Evolutionary conservation across 2,113 vertebrate genomes (phyloP).

Genomic region (Lophius piscatorius): DNA sequence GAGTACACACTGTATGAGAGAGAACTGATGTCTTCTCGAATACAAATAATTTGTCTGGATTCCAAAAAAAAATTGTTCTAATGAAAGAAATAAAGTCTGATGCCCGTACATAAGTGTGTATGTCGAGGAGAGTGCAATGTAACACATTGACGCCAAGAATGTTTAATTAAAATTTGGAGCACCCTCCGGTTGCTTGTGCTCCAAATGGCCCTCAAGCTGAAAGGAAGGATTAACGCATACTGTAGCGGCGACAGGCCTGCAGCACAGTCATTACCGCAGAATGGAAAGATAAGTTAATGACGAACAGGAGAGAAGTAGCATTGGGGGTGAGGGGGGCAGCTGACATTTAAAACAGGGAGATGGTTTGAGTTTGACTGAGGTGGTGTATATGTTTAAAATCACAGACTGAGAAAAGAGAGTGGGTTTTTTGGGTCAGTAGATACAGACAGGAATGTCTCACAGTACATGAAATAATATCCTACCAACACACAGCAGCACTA

Average conservation of each 20-base stretch:
- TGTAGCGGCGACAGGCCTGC: constrained; percentile 60
- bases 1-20: constrained; percentile 1
- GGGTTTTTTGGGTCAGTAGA: no score
- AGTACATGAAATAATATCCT: no score
- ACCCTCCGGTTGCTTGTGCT: constrained; percentile 64
- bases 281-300: constrained; percentile 53
- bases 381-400: no score
- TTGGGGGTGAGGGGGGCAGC: not conserved
- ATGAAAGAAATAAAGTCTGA: constrained; percentile 2
- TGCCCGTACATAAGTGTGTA: constrained; percentile 37
- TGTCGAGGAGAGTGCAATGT: constrained; percentile 50
- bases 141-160: constrained; percentile 70
- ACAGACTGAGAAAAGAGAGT: no score
- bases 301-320: constrained; percentile 1
- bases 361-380: constrained; percentile 6
- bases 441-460: no score
- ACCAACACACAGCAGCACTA: no score
- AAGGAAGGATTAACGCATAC: constrained; percentile 78
- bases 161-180: constrained; percentile 80
- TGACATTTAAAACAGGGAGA: constrained; percentile 34
- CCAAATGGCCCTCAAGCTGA: constrained; percentile 76
- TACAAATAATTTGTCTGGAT: not conserved
- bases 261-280: constrained; percentile 72
- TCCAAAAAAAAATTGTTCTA: constrained; percentile 4
- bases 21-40: constrained; percentile 1